Conservation (phyloP, 92 coral and sea anemone species). For the Zoanthus solanderi region DNA sequence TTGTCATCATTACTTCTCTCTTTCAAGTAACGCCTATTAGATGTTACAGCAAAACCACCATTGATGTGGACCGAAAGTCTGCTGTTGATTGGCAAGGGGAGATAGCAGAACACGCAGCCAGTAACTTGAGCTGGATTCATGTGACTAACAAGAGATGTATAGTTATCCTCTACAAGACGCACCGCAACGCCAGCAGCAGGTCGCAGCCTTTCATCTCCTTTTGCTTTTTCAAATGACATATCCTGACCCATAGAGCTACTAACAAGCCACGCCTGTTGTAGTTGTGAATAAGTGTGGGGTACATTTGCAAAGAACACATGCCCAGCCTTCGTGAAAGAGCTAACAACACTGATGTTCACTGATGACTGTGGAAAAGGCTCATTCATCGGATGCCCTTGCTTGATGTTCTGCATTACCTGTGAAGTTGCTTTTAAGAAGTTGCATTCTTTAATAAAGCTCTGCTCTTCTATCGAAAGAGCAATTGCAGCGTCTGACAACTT, state of each 20-base stretch:
- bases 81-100: slow-evolving; percentile 82
- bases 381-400: neutral
- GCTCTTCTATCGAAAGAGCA: slow-evolving; percentile 53
- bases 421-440: slow-evolving; percentile 72
- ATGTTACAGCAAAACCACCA: slow-evolving; percentile 81
- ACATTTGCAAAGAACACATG: slow-evolving; percentile 1
- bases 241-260: slow-evolving; percentile 78
- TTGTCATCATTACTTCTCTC: slow-evolving; percentile 81
- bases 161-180: slow-evolving; percentile 20
- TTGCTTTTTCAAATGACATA: slow-evolving; percentile 58
- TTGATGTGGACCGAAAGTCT: slow-evolving; percentile 77
- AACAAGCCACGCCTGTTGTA: slow-evolving; percentile 67
- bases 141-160: neutral
- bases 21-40: slow-evolving; percentile 77
- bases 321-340: slow-evolving; percentile 54
- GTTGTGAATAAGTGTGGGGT: neutral
- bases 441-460: slow-evolving; percentile 64
- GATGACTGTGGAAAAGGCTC: slow-evolving; percentile 52
- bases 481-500: slow-evolving; percentile 57
- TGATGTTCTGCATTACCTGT: slow-evolving; percentile 3
- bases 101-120: slow-evolving; percentile 69
- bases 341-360: slow-evolving; percentile 27
- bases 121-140: neutral
- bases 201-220: slow-evolving; percentile 60
- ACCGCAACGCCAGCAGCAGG: slow-evolving; percentile 92